phyloP scores from a whole-genome alignment of 2,797 vertebrate genomes.

The Hafferia zeledoni region DNA sequence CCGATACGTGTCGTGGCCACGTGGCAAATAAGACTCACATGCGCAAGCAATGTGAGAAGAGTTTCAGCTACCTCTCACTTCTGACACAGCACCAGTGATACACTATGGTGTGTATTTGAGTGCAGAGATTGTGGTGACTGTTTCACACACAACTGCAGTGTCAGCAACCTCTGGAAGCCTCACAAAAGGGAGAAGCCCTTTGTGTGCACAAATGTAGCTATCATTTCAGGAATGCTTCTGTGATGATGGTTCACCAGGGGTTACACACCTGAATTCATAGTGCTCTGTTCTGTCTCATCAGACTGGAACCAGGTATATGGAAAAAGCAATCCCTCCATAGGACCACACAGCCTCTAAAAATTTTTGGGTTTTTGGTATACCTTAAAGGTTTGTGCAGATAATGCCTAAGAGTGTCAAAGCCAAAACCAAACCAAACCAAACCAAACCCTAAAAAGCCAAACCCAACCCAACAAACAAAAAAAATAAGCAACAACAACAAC shows the following conservation, averaged over 20 bases:
- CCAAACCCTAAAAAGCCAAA: not conserved
- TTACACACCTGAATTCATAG: not conserved
- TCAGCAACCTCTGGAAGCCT: constrained; percentile 27
- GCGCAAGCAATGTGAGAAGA: not conserved
- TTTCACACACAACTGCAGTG: constrained; percentile 57
- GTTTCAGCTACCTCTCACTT: constrained; percentile 6
- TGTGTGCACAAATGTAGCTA: not conserved
- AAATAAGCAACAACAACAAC: too few relatives aligned
- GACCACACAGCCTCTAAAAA: not conserved
- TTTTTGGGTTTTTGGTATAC: not conserved
- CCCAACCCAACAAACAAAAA: too few relatives aligned
- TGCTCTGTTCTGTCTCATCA: not conserved
- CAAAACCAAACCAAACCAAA: too few relatives aligned
- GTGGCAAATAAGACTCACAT: constrained; percentile 2
- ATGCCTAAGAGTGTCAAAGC: not conserved
- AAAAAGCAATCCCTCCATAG: not conserved
- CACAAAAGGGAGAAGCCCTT: not conserved
- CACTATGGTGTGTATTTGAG: not conserved
- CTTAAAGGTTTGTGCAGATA: not conserved
- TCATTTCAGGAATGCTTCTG: not conserved
- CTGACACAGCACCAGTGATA: constrained; percentile 27
- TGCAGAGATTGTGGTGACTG: constrained; percentile 19
- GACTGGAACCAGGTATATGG: not conserved
- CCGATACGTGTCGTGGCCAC: constrained; percentile 29
- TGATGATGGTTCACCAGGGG: not conserved